Evolutionary conservation across 2,113 vertebrate genomes (phyloP).

Genomic region (Eulacestoma nigropectus): DNA sequence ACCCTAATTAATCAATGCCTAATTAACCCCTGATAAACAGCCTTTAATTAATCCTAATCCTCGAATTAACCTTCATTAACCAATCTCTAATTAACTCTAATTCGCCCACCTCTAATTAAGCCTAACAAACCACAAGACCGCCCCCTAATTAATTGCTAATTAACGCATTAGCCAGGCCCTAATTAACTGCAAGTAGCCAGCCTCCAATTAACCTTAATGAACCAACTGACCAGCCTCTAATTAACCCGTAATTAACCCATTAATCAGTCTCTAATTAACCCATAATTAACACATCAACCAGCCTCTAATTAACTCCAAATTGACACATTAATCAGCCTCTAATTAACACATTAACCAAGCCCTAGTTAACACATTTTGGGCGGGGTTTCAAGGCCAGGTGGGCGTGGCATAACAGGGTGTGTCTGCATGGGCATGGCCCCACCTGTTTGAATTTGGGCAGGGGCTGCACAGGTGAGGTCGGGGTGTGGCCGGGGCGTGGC

Average conservation of each 20-base stretch:
- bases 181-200: not conserved
- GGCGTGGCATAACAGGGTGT: not conserved
- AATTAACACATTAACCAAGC: too few species aligned
- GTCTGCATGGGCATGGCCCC: not conserved
- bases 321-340: too few species aligned
- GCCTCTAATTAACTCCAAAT: too few species aligned
- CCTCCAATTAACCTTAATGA: too few species aligned
- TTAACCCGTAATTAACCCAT: too few species aligned
- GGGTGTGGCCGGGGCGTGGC: not conserved
- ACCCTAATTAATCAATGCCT: not conserved
- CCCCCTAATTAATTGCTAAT: not conserved
- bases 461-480: too few species aligned
- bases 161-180: fast-evolving
- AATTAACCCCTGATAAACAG: not conserved
- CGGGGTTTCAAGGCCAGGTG: fast-evolving
- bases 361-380: too few species aligned
- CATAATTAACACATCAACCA: too few species aligned
- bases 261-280: too few species aligned
- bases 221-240: too few species aligned
- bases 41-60: not conserved
- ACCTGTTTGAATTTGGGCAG: not conserved
- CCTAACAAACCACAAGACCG: too few species aligned
- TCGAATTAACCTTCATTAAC: not conserved
- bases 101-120: not conserved
- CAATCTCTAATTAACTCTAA: not conserved